These are phyloP conservation scores for Spisula solida DNA, from an alignment of 2,888 invertebrate species.

Conservation along the genomic window DNA sequence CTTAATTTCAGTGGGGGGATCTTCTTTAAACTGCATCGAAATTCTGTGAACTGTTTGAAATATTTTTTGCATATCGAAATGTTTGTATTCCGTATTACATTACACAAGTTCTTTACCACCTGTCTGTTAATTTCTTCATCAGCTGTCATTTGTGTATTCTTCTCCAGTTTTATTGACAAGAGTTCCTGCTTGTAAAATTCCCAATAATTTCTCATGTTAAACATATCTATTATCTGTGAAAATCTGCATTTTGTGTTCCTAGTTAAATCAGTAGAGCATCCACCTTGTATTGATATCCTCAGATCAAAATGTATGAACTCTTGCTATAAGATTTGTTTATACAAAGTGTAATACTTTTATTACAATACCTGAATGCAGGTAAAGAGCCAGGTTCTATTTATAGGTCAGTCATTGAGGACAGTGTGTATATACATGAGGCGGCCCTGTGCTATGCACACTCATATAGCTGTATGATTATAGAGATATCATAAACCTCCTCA, in stretches of 20 bases:
- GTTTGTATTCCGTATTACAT: neutral
- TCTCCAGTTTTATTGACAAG: neutral
- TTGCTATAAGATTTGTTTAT: slow-evolving; percentile 32
- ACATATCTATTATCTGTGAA: slow-evolving; percentile 7
- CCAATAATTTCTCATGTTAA: neutral
- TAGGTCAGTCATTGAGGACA: slow-evolving; percentile 56
- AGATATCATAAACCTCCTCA: slow-evolving; percentile 29
- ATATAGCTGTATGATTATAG: slow-evolving; percentile 37
- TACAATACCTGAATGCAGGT: slow-evolving; percentile 51
- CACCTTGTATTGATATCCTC: slow-evolving; percentile 39
- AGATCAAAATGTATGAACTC: slow-evolving; percentile 33
- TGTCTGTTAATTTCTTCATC: neutral
- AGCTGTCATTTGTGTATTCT: neutral
- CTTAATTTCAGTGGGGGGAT: neutral
- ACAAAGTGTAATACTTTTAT: slow-evolving; percentile 47
- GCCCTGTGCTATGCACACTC: slow-evolving; percentile 33
- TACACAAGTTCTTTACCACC: neutral
- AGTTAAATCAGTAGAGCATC: neutral
- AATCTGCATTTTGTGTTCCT: slow-evolving; percentile 18
- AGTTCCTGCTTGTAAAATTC: slow-evolving; percentile 1
- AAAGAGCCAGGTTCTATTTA: slow-evolving; percentile 37
- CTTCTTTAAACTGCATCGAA: too few relatives aligned
- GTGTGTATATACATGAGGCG: slow-evolving; percentile 34
- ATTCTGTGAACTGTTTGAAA: too few relatives aligned
- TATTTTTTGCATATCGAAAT: neutral